These are phyloP conservation scores for Cardiocondyla obscurior DNA, from an alignment of 1,140 invertebrate species.

Conservation along the genomic window DNA sequence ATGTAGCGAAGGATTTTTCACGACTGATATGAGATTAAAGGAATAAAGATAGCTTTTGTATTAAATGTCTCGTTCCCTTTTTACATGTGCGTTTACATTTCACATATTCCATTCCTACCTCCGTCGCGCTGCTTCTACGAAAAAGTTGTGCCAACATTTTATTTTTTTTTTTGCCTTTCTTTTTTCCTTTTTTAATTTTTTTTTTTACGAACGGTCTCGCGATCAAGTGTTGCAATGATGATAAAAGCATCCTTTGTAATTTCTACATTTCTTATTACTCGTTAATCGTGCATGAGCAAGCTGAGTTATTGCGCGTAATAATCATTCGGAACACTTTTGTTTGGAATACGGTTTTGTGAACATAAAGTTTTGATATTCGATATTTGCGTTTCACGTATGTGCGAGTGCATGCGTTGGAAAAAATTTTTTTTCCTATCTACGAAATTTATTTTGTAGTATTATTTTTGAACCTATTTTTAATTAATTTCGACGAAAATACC, in stretches of 20 bases:
- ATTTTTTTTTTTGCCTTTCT: no score
- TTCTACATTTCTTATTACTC: background rate
- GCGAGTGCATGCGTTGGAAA: background rate
- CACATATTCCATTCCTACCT: background rate
- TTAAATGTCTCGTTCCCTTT: constrained; percentile 37
- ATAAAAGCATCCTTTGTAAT: background rate
- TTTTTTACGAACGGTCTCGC: no score
- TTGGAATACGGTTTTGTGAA: no score
- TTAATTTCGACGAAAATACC: background rate
- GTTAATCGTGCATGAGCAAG: no score
- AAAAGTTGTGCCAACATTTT: background rate
- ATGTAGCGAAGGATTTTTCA: constrained; percentile 75
- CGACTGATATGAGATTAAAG: constrained; percentile 74
- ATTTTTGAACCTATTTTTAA: background rate
- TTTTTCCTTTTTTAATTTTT: no score
- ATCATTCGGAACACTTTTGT: no score
- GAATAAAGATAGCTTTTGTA: constrained; percentile 74
- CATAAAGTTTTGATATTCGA: background rate
- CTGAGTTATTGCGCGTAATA: no score
- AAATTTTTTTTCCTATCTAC: background rate
- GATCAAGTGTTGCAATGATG: background rate
- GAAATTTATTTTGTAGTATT: background rate
- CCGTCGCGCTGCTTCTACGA: background rate
- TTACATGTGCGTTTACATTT: background rate
- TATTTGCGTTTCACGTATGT: background rate